Percentiles rank a stretch among this genome's conserved stretches.
These are phyloP conservation scores for Microctonus aethiopoides DNA, from an alignment of 2,888 invertebrate species.

Conservation along the genomic window DNA sequence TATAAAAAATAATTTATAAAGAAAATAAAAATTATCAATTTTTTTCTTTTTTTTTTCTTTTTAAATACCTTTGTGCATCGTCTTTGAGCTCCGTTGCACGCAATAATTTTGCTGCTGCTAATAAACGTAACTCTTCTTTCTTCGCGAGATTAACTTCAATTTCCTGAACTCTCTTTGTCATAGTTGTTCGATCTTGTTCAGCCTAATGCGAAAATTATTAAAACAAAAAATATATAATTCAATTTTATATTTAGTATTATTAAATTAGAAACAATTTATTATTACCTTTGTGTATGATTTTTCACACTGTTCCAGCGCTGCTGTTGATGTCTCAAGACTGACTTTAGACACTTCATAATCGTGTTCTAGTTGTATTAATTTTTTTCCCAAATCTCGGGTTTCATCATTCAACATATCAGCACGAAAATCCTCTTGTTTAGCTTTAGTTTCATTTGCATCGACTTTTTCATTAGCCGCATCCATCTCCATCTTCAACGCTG, in stretches of 20 bases:
- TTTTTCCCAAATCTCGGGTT: slow-evolving; percentile 94
- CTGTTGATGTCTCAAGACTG: slow-evolving; percentile 88
- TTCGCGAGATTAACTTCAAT: slow-evolving; percentile 77
- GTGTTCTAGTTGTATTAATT: slow-evolving; percentile 91
- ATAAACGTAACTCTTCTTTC: slow-evolving; percentile 74
- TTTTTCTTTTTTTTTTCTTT: no score
- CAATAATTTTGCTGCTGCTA: slow-evolving; percentile 74
- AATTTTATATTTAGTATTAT: neutral
- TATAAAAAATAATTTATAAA: neutral
- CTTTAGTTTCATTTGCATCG: slow-evolving; percentile 74
- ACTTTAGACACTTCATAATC: slow-evolving; percentile 91
- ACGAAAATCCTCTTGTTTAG: slow-evolving; percentile 69
- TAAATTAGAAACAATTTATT: neutral
- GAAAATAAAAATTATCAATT: neutral
- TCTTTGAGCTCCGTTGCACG: slow-evolving; percentile 79
- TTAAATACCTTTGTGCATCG: slow-evolving; percentile 75
- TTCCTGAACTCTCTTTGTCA: slow-evolving; percentile 76
- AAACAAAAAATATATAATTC: neutral
- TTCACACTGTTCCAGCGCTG: slow-evolving; percentile 94
- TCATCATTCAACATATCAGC: slow-evolving; percentile 83
- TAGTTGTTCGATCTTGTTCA: slow-evolving; percentile 75
- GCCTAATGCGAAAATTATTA: slow-evolving; percentile 62
- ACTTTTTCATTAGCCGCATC: slow-evolving; percentile 76
- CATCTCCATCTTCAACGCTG: slow-evolving; percentile 79
- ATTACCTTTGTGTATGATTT: slow-evolving; percentile 84